These are phyloP conservation scores for Cnemophilus loriae DNA, from an alignment of 2,113 vertebrate genomes.

Conservation along the genomic window DNA sequence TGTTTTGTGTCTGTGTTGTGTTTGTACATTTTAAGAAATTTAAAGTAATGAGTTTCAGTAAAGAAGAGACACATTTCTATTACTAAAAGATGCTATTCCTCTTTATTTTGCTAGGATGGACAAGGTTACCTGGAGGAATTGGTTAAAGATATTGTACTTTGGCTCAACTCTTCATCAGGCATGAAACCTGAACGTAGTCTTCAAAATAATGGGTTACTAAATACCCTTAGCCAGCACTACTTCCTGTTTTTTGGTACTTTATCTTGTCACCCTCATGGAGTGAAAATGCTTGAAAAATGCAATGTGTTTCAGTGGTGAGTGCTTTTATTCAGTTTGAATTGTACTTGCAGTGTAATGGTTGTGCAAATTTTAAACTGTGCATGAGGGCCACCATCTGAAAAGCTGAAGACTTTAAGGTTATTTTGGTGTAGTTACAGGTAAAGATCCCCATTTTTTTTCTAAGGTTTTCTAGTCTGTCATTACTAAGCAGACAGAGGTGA, in stretches of 20 bases:
- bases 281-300: constrained; percentile 98
- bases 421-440: background rate
- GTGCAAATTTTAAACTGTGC: background rate
- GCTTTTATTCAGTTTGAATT: background rate
- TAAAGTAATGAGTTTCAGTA: background rate
- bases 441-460: background rate
- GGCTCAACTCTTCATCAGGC: constrained; percentile 88
- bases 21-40: background rate
- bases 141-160: constrained; percentile 92
- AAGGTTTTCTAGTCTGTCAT: background rate
- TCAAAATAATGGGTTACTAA: constrained; percentile 92
- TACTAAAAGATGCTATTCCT: background rate
- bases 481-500: background rate
- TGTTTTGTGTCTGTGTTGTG: background rate
- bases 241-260: constrained; percentile 95
- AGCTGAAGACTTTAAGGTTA: background rate
- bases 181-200: constrained; percentile 92
- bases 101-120: constrained; percentile 79
- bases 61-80: background rate
- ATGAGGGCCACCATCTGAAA: background rate
- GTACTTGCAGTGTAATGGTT: background rate
- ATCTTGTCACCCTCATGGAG: constrained; percentile 92
- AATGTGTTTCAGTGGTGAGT: constrained; percentile 95
- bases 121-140: constrained; percentile 93
- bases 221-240: constrained; percentile 96